These are phyloP conservation scores for Neodiprion virginianus DNA, from an alignment of 1,140 invertebrate species.

Conservation along the genomic window DNA sequence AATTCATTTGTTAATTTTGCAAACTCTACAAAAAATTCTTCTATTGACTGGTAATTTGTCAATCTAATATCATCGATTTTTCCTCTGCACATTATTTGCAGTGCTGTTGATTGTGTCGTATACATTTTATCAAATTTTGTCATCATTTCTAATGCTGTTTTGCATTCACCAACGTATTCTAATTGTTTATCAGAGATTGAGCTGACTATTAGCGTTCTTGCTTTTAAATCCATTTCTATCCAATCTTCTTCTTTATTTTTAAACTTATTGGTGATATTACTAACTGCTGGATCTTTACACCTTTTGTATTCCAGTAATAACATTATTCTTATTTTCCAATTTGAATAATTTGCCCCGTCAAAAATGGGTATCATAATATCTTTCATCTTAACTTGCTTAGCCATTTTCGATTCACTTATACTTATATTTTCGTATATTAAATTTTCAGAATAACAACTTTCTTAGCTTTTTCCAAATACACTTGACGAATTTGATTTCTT, in stretches of 20 bases:
- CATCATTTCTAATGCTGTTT: constrained; percentile 15
- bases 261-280: no score
- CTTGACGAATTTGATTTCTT: no score
- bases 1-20: constrained; percentile 42
- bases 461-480: no score
- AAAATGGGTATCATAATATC: not conserved
- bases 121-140: constrained; percentile 16
- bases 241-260: no score
- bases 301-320: not conserved
- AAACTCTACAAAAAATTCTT: constrained; percentile 46
- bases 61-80: no score
- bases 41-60: constrained; percentile 25
- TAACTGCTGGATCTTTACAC: no score
- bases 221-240: no score
- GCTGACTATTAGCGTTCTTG: no score
- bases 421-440: no score
- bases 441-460: no score
- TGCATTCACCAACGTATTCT: not conserved
- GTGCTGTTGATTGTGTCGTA: constrained; percentile 1
- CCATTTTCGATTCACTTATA: not conserved
- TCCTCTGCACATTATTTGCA: constrained; percentile 9
- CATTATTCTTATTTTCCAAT: not conserved
- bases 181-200: no score
- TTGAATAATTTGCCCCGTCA: constrained; percentile 4
- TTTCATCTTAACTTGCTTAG: constrained; percentile 2